phyloP scores from a whole-genome alignment of 2,888 invertebrate species.

The Ormyrus thymus region DNA sequence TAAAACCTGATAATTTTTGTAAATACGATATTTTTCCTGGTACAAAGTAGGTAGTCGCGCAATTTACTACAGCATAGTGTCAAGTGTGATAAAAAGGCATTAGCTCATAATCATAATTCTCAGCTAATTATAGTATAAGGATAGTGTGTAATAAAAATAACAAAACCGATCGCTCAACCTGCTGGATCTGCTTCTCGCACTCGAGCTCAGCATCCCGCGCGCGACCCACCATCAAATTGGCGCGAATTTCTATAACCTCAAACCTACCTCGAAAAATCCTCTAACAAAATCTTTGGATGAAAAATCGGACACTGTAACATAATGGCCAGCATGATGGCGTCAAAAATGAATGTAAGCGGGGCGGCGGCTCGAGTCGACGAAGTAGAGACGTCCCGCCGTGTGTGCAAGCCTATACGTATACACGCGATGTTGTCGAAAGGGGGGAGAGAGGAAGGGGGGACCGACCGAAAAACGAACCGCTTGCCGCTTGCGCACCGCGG shows the following conservation, averaged over 20 bases:
- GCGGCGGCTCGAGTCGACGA: not conserved
- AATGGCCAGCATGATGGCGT: slow-evolving; percentile 11
- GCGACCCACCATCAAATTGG: not conserved
- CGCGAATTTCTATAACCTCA: too few relatives aligned
- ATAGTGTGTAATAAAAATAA: not conserved
- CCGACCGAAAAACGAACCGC: slow-evolving; percentile 16
- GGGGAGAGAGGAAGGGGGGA: not conserved
- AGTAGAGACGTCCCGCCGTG: not conserved
- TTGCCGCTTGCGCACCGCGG: slow-evolving; percentile 19
- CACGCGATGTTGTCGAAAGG: not conserved
- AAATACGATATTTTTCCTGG: too few relatives aligned
- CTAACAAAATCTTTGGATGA: not conserved
- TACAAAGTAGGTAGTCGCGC: too few relatives aligned
- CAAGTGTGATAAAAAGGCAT: too few relatives aligned
- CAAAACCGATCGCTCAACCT: too few relatives aligned
- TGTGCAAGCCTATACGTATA: slow-evolving; percentile 1
- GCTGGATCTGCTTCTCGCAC: too few relatives aligned
- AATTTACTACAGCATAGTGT: too few relatives aligned
- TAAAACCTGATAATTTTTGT: too few relatives aligned
- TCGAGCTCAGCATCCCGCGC: not conserved
- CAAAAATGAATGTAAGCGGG: slow-evolving; percentile 30
- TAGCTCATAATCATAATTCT: too few relatives aligned
- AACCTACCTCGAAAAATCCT: too few relatives aligned
- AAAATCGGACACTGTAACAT: not conserved
- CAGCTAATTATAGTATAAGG: not conserved